Evolutionary conservation across 2,888 invertebrate genomes (phyloP), one percentile per base, ranked within the genome.

Genomic region (Sceliomorpha sp.): DNA sequence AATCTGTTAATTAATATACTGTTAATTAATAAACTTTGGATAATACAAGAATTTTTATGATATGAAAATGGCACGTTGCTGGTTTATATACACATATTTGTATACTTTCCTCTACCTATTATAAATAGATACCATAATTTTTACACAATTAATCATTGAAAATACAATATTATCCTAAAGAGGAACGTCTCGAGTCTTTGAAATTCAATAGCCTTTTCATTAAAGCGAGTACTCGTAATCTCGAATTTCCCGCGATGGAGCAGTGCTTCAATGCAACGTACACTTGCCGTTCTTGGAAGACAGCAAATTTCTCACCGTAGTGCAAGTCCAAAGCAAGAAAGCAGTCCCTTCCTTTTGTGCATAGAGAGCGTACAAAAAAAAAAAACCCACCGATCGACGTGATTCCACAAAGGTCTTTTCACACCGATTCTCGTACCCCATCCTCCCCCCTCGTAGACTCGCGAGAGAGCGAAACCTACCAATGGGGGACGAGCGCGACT

Each of bases 331-430:
- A 56, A 48, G 51, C 48, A 39, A 55, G 44, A 60, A 55, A 58
- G 24, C 47, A 47, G 53, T 51, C 37, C 47, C 39, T 55, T 56
- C 55, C 68, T 68, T 68, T 60, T 68, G 68, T 62, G 45, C 50
- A 31, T 20, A 10, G 20, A 36, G 26, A 51, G 40, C 42, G 15
- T n/a, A 39, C 26, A 63, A 40, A 51, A 20, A 20, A n/a, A n/a
- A 20, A 69, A 50, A 53, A 39, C 60, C 45, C 31, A 15, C 45
- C 55, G 59, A 70, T 56, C 64, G 36, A 56, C 64, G 64, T 36
- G 64, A 62, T 66, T 66, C 58, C 56, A 51, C 66, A 62, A 56
- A 60, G 62, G 62, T 56, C 66, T 58, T 66, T 70, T 66, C 70
- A 51, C 70, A 53, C 70, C 70, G 60, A 63, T 63, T 20, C 47